phyloP scores from a whole-genome alignment of 2,797 vertebrate species.

The Amblyopsis hoosieri region DNA sequence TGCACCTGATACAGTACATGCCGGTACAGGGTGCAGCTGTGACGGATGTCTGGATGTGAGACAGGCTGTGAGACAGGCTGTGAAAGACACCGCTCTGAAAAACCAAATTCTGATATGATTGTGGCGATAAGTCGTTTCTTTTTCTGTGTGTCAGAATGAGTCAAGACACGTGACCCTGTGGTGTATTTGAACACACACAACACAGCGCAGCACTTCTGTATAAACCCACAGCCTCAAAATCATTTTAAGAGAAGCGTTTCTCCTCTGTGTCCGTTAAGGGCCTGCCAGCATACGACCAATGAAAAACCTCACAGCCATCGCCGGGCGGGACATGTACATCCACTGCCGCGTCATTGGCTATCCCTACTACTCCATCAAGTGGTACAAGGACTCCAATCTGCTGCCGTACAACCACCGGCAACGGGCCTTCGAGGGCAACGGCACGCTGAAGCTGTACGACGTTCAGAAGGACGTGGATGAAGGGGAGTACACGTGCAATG shows the following conservation, averaged over 20 bases:
- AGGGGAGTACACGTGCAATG: constrained; percentile 95
- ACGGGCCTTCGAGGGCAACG: constrained; percentile 96
- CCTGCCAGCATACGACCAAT: constrained; percentile 97
- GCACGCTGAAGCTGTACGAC: constrained; percentile 94
- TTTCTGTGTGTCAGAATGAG: constrained; percentile 43
- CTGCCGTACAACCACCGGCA: constrained; percentile 99
- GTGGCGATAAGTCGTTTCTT: background rate
- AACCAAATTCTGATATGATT: background rate
- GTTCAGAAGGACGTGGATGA: constrained; percentile 96
- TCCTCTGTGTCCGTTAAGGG: constrained; percentile 81
- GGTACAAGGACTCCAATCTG: constrained; percentile 98
- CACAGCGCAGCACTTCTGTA: constrained; percentile 51
- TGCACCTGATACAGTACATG: no score
- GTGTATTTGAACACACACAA: constrained; percentile 63
- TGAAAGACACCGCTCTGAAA: constrained; percentile 17
- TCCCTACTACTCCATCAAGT: constrained; percentile 98
- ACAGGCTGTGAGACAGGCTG: background rate
- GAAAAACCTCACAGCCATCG: constrained; percentile 99
- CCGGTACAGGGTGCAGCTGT: no score
- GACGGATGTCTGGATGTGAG: no score
- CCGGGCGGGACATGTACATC: constrained; percentile 96
- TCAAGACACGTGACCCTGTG: constrained; percentile 62
- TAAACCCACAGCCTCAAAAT: constrained; percentile 66
- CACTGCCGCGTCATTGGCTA: constrained; percentile 99
- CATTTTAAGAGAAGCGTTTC: constrained; percentile 85